A percentile compares a stretch with the other conserved stretches of the same genome.
Evolutionary conservation across 1,140 invertebrate genomes (phyloP).

Genomic region (Papilio machaon): DNA sequence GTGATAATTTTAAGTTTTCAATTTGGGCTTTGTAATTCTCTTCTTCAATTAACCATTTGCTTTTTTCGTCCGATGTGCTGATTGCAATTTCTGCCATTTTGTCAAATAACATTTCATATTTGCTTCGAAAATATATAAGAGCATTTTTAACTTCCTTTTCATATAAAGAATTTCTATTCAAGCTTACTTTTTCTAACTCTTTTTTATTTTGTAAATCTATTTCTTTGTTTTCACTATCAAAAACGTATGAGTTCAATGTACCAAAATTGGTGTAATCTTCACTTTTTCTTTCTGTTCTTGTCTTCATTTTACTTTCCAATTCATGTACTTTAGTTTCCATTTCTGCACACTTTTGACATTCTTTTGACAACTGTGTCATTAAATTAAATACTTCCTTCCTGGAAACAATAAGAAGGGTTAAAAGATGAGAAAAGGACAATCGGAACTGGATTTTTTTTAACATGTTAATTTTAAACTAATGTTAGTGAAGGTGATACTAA

Average conservation of each 20-base stretch:
- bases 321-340: constrained; percentile 68
- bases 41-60: constrained; percentile 72
- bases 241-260: constrained; percentile 65
- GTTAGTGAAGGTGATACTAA: neutral
- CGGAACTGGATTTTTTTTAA: neutral
- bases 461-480: no score
- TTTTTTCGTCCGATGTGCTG: constrained; percentile 61
- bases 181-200: constrained; percentile 55
- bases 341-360: constrained; percentile 64
- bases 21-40: constrained; percentile 76
- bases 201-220: constrained; percentile 57
- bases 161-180: constrained; percentile 58
- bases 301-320: constrained; percentile 55
- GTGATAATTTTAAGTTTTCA: constrained; percentile 65
- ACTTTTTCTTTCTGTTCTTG: constrained; percentile 42
- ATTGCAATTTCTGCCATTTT: constrained; percentile 68
- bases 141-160: constrained; percentile 66
- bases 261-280: constrained; percentile 44
- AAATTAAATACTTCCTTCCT: constrained; percentile 77
- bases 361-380: constrained; percentile 67
- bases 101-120: constrained; percentile 71
- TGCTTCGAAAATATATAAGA: constrained; percentile 74
- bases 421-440: neutral
- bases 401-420: constrained; percentile 41
- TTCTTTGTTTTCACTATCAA: constrained; percentile 48